phyloP scores from a whole-genome alignment of 2,888 invertebrate genomes.

The Drepanosiphum platanoidis region DNA sequence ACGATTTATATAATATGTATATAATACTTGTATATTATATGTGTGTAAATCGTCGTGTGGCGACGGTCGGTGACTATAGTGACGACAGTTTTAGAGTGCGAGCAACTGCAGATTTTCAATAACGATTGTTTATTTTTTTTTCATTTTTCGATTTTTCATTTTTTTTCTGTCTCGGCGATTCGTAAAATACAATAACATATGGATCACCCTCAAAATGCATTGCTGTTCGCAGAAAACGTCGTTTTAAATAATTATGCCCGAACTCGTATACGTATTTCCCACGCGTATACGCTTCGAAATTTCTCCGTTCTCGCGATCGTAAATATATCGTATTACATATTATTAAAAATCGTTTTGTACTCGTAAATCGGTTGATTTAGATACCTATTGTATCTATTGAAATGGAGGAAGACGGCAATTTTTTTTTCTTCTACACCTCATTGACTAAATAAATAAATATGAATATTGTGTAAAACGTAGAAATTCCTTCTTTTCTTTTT shows the following conservation, averaged over 20 bases:
- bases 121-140: not conserved
- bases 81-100: not conserved
- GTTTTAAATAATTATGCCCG: not conserved
- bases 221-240: not conserved
- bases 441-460: too few relatives aligned
- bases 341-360: too few relatives aligned
- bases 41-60: not conserved
- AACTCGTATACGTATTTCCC: not conserved
- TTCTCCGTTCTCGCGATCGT: not conserved
- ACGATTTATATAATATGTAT: not conserved
- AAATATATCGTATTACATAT: too few relatives aligned
- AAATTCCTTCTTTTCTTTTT: too few relatives aligned
- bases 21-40: not conserved
- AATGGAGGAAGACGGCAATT: too few relatives aligned
- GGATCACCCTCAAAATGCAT: not conserved
- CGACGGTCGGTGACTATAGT: not conserved
- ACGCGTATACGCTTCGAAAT: not conserved
- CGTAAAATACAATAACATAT: not conserved
- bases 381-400: too few relatives aligned
- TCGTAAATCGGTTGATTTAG: too few relatives aligned
- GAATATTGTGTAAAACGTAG: too few relatives aligned
- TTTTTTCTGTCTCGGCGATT: not conserved
- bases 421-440: too few relatives aligned
- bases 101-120: not conserved
- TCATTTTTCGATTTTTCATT: not conserved